Evolutionary conservation across 2,797 vertebrate genomes (phyloP), one percentile per base, ranked within the genome.

Genomic region (Dromococcyx pavoninus): DNA sequence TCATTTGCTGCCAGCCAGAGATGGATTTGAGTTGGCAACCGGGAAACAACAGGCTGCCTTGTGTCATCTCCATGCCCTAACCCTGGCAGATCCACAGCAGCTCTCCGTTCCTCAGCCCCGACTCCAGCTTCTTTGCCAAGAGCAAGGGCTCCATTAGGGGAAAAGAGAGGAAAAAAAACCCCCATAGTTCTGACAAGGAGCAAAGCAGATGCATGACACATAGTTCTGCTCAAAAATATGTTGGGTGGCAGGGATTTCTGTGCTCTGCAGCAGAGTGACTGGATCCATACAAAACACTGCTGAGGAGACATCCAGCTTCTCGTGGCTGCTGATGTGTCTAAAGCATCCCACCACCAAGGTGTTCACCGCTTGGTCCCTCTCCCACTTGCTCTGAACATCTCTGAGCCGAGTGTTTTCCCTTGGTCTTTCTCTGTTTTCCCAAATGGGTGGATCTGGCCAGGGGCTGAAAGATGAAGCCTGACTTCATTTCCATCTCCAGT

Each of bases 301-400:
- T 22, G 33, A 23, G 78, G 81, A 92, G 32, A 16, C 13, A 65
- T 30, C 46, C 62, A 43, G 41, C 24, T n/a, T 33, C 69, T 51
- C 1, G 2, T 2, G 3, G 37, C 61, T 58, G 57, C 39, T 3
- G 3, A 33, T 17, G 41, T 37, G 35, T 16, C 62, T 1, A 0
- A 30, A n/a, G 18, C 5, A 16, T 71, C 53, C 64, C 73, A 30
- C 6, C 91, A n/a, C 11, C 35, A 13, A 50, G 19, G 32, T 2
- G 4, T 30, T 60, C 51, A n/a, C 61, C 2, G 1, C 76, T 62
- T 13, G 9, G n/a, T 51, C 57, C 41, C 24, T 2, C 32, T 80
- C 60, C 13, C 9, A 0, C 57, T 9, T 46, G 4, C 69, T 60
- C 71, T 0, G 5, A 27, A 22, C 39, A 8, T 37, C 37, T 58